Evolutionary conservation across 2,888 invertebrate genomes (phyloP).

Genomic region (Sesia bembeciformis): DNA sequence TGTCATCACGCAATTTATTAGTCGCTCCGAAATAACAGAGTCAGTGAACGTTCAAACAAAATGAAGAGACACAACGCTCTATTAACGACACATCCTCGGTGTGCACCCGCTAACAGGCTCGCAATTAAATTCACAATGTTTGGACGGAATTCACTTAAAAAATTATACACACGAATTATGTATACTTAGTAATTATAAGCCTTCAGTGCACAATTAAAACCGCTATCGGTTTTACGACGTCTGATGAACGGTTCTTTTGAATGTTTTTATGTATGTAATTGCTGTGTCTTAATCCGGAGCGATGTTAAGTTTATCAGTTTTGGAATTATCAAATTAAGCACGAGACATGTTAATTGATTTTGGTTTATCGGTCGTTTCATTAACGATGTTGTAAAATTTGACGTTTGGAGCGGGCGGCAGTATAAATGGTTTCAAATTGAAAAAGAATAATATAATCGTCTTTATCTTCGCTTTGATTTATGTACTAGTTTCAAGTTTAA

Average conservation of each 20-base stretch:
- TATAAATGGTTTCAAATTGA: slow-evolving; percentile 13
- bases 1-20: slow-evolving; percentile 74
- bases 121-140: slow-evolving; percentile 51
- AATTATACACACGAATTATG: slow-evolving; percentile 9
- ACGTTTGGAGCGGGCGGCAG: slow-evolving; percentile 1
- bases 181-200: slow-evolving; percentile 15
- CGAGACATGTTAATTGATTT: slow-evolving; percentile 13
- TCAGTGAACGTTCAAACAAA: slow-evolving; percentile 69
- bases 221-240: slow-evolving; percentile 23
- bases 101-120: slow-evolving; percentile 44
- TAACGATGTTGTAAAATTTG: slow-evolving; percentile 8
- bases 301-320: slow-evolving; percentile 10
- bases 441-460: slow-evolving; percentile 41
- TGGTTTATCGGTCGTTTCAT: slow-evolving; percentile 1
- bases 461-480: slow-evolving; percentile 47
- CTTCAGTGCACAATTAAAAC: slow-evolving; percentile 23
- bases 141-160: slow-evolving; percentile 18
- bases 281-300: slow-evolving; percentile 14
- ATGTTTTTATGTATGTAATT: slow-evolving; percentile 19
- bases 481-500: slow-evolving; percentile 33
- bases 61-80: slow-evolving; percentile 67
- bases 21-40: slow-evolving; percentile 71
- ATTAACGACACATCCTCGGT: slow-evolving; percentile 64
- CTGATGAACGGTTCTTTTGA: slow-evolving; percentile 15
- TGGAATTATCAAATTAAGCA: slow-evolving; percentile 16